A percentile compares a stretch with the other conserved stretches of the same genome.
Conservation (phyloP, 2,113 vertebrate species). For the Eublepharis macularius region DNA sequence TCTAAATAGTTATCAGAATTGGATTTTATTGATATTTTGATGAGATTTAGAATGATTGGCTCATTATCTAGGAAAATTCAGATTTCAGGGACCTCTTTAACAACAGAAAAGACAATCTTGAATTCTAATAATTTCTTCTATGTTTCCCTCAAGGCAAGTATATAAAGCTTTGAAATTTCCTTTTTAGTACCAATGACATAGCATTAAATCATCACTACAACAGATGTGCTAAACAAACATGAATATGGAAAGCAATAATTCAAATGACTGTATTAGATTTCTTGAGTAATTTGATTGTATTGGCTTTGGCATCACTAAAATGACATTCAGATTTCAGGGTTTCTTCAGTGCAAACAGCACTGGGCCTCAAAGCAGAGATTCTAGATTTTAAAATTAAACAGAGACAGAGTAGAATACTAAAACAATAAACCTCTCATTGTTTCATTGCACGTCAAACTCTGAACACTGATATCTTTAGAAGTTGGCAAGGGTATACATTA, state of each 20-base stretch:
- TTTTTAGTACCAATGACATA: conserved; percentile 12
- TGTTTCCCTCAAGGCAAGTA: not conserved
- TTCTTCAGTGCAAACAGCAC: not conserved
- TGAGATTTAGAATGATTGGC: conserved; percentile 17
- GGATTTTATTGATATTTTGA: conserved; percentile 8
- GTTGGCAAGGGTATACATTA: not conserved
- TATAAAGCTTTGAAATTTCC: conserved; percentile 22
- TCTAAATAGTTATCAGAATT: conserved; percentile 16
- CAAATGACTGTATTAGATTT: conserved; percentile 8
- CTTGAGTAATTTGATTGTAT: conserved; percentile 15
- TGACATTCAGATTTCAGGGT: not conserved
- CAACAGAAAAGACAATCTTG: not conserved
- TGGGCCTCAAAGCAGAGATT: conserved; percentile 16
- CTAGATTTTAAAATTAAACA: conserved; percentile 60
- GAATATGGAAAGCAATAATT: not conserved
- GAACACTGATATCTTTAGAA: conserved; percentile 54
- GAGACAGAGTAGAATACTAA: conserved; percentile 73
- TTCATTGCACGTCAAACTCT: conserved; percentile 61
- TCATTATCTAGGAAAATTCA: conserved; percentile 27
- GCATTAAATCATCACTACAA: not conserved
- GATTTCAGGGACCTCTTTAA: conserved; percentile 30
- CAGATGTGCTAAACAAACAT: conserved; percentile 1
- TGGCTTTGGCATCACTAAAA: not conserved
- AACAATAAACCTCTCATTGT: conserved; percentile 75
- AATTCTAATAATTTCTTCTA: not conserved